Evolutionary conservation across 2,797 vertebrate genomes (phyloP).

Genomic region (Cirrhinus molitorella): DNA sequence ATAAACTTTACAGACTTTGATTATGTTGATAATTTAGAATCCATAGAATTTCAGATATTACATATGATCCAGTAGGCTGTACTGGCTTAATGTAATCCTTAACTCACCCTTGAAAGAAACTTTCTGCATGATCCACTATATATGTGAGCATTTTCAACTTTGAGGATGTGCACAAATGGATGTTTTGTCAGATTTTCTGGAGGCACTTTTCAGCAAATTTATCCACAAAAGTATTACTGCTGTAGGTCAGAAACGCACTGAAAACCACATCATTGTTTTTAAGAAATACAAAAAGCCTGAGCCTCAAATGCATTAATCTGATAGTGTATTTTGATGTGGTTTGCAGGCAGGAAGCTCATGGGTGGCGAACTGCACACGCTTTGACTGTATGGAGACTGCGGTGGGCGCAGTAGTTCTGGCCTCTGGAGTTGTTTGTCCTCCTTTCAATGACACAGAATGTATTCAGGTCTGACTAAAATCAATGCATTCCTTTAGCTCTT

Average conservation of each 20-base stretch:
- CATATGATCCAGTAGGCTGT: background rate
- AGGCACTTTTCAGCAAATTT: background rate
- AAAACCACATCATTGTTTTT: background rate
- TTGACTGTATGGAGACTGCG: slow-evolving; percentile 88
- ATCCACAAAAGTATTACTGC: background rate
- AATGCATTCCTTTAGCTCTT: background rate
- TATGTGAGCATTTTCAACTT: background rate
- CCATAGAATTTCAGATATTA: background rate
- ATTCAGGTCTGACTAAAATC: slow-evolving; percentile 87
- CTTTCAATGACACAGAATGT: slow-evolving; percentile 96
- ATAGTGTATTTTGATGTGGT: background rate
- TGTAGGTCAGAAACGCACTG: background rate
- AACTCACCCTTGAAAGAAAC: background rate
- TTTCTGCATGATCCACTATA: background rate
- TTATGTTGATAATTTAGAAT: background rate
- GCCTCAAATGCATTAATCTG: background rate
- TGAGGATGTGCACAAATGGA: background rate
- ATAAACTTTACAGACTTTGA: background rate
- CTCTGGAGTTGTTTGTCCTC: slow-evolving; percentile 91
- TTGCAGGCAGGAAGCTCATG: slow-evolving; percentile 91
- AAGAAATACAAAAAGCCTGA: background rate
- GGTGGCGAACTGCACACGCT: slow-evolving; percentile 93
- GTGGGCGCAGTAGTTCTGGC: slow-evolving; percentile 86
- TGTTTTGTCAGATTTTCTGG: slow-evolving; percentile 10
- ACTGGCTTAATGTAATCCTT: background rate